Percentiles rank a stretch among this genome's conserved stretches.
phyloP scores from a whole-genome alignment of 2,113 vertebrate genomes.

The Thalassarche chlororhynchos region DNA sequence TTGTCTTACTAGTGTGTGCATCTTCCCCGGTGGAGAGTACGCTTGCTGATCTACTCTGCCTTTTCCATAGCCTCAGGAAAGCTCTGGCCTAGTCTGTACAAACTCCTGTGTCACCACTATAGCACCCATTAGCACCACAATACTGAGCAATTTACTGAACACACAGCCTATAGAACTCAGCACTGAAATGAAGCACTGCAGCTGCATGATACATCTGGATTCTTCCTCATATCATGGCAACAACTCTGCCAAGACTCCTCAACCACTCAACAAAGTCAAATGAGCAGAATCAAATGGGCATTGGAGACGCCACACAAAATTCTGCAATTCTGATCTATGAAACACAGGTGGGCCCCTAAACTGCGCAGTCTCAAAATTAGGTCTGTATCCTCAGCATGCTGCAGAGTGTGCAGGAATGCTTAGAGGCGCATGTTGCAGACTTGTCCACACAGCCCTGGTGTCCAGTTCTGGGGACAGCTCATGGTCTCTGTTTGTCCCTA shows the following conservation, averaged over 20 bases:
- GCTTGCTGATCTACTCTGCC: background rate
- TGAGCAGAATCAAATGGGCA: background rate
- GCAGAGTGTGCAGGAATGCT: background rate
- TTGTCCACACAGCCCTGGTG: background rate
- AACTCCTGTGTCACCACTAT: background rate
- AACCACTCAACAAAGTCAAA: background rate
- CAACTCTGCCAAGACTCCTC: background rate
- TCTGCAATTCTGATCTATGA: background rate
- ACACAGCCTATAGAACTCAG: background rate
- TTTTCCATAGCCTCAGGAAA: background rate
- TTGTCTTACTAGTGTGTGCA: background rate
- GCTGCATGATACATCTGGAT: background rate
- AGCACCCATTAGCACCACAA: background rate
- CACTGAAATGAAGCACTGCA: background rate
- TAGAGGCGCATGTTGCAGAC: background rate
- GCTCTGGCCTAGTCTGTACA: background rate
- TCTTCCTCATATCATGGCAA: background rate
- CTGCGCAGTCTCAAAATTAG: background rate
- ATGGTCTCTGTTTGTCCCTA: background rate
- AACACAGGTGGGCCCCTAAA: background rate
- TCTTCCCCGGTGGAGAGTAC: background rate
- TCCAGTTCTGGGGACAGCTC: background rate
- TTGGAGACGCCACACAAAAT: background rate
- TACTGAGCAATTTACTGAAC: background rate
- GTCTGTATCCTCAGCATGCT: background rate